Evolutionary conservation across 2,888 invertebrate genomes (phyloP).

Genomic region (Nasonovia ribisnigri): DNA sequence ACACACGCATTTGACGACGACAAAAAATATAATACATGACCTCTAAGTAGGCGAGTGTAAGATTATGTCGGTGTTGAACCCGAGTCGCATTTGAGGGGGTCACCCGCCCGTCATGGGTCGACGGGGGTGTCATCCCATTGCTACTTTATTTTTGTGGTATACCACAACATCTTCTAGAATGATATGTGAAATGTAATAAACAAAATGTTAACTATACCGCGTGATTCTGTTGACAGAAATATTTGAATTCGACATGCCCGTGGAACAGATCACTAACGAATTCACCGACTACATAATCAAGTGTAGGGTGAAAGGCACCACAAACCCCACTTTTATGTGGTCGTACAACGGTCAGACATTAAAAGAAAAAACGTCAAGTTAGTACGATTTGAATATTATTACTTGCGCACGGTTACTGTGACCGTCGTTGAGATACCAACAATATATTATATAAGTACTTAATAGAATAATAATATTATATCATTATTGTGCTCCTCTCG

Average conservation of each 20-base stretch:
- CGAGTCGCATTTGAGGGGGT: background rate
- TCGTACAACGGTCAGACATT: slow-evolving; percentile 23
- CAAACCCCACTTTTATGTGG: slow-evolving; percentile 47
- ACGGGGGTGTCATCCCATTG: background rate
- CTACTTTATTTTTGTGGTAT: background rate
- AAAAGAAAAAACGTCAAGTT: slow-evolving; percentile 38
- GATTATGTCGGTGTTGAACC: background rate
- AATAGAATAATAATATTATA: background rate
- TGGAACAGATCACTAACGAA: slow-evolving; percentile 30
- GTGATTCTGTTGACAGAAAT: slow-evolving; percentile 7
- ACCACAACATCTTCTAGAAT: background rate
- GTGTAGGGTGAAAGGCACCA: slow-evolving; percentile 51
- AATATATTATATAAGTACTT: background rate
- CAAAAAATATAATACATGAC: slow-evolving; percentile 14
- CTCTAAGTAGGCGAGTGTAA: background rate
- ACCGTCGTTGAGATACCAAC: no score
- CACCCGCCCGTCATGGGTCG: background rate
- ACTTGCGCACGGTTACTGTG: no score
- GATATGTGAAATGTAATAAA: background rate
- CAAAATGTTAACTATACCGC: no score
- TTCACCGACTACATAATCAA: slow-evolving; percentile 3
- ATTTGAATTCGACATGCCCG: slow-evolving; percentile 47
- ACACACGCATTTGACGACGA: background rate
- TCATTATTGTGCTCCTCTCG: background rate
- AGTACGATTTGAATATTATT: background rate